These are phyloP conservation scores for Corvus hawaiiensis DNA, from an alignment of 2,113 vertebrate species.

Conservation along the genomic window DNA sequence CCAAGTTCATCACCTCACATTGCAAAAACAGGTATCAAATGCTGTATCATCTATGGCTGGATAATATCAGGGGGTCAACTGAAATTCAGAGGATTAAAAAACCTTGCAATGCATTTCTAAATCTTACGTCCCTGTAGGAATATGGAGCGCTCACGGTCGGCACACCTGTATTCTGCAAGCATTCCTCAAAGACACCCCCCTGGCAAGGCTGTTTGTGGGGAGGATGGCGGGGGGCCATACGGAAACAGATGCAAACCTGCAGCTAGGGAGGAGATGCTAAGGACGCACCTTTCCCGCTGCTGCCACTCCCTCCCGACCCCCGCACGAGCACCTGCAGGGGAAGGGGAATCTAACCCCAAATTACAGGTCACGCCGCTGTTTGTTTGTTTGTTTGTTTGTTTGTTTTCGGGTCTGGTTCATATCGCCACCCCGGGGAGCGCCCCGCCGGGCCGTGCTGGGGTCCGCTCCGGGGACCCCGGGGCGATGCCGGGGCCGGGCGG, in stretches of 20 bases:
- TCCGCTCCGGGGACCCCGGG: background rate
- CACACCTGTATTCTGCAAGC: background rate
- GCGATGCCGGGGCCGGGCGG: background rate
- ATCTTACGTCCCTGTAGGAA: background rate
- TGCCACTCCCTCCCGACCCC: background rate
- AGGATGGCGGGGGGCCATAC: background rate
- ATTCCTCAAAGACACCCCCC: background rate
- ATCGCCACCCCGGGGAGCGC: fast-evolving
- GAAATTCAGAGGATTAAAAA: background rate
- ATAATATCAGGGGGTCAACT: background rate
- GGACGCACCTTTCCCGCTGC: background rate
- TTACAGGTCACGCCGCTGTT: fast-evolving
- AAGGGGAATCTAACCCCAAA: background rate
- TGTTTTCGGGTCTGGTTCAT: background rate
- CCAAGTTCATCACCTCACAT: background rate
- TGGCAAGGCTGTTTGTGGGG: background rate
- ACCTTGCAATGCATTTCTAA: fast-evolving
- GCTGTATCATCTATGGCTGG: no score
- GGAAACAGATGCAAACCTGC: background rate
- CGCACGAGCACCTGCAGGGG: background rate
- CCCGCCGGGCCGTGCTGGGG: background rate
- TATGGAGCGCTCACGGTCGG: fast-evolving
- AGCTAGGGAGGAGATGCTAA: background rate
- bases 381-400: no score
- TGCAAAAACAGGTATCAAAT: background rate